phyloP scores from a whole-genome alignment of 2,797 vertebrate species.

The Anolis apletophallus region DNA sequence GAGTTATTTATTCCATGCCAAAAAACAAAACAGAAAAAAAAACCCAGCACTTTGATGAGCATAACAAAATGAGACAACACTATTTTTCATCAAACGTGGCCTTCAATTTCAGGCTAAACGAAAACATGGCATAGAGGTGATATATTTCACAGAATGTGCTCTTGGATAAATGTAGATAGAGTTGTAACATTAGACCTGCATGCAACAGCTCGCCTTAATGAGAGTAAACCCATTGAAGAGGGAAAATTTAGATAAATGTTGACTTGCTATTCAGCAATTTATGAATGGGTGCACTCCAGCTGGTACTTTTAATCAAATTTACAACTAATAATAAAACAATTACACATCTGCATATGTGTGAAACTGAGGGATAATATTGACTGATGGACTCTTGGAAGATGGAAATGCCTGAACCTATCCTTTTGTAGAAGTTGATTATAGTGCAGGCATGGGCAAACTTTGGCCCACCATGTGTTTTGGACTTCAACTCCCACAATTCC shows the following conservation, averaged over 20 bases:
- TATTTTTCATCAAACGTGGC: not conserved
- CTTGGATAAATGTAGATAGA: not conserved
- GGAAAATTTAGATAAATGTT: too few relatives aligned
- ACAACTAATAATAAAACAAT: too few relatives aligned
- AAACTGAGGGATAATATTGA: not conserved
- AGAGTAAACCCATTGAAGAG: too few relatives aligned
- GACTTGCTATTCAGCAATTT: too few relatives aligned
- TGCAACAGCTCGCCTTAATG: not conserved
- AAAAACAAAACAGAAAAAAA: too few relatives aligned
- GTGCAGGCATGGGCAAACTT: too few relatives aligned
- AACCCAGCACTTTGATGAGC: not conserved
- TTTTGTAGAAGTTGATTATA: not conserved
- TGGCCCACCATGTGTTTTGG: too few relatives aligned
- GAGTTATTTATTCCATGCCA: not conserved
- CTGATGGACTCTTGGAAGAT: not conserved
- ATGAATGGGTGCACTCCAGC: too few relatives aligned
- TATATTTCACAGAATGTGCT: not conserved
- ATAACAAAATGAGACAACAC: not conserved
- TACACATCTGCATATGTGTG: not conserved
- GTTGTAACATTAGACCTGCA: not conserved
- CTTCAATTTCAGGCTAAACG: not conserved
- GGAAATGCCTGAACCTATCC: not conserved
- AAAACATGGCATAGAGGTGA: not conserved
- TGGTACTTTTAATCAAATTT: too few relatives aligned
- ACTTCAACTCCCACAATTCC: too few relatives aligned